Evolutionary conservation across 2,888 invertebrate species (phyloP).

Genomic region (Melikaiella ostensackeni): DNA sequence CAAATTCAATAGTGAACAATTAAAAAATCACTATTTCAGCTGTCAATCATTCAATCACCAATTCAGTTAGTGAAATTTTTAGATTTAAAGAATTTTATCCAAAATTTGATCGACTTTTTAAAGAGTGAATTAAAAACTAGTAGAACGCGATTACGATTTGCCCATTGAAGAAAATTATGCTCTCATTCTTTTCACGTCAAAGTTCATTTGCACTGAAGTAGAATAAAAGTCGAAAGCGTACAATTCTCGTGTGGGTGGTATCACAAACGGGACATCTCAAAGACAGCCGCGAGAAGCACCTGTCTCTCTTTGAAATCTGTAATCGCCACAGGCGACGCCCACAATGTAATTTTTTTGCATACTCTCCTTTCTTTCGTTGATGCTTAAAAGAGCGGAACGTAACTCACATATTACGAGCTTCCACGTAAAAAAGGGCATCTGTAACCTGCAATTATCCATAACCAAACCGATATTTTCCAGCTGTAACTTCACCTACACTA

Average conservation of each 20-base stretch:
- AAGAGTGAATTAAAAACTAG: not conserved
- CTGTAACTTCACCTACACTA: not conserved
- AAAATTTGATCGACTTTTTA: not conserved
- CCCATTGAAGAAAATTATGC: not conserved
- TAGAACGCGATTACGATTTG: not conserved
- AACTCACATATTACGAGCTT: not conserved
- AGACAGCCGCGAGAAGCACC: constrained; percentile 17
- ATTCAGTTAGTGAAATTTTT: too few relatives aligned
- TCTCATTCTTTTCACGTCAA: not conserved
- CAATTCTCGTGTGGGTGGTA: not conserved
- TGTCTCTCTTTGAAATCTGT: not conserved
- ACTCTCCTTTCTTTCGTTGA: not conserved
- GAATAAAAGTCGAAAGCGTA: constrained; percentile 13
- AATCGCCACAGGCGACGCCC: not conserved
- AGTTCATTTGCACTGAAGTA: not conserved
- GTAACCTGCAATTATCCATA: not conserved
- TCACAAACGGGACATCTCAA: not conserved
- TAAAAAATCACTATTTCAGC: too few relatives aligned
- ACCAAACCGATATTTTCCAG: not conserved
- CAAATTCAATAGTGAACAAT: too few relatives aligned
- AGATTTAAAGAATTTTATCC: too few relatives aligned
- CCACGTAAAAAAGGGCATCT: not conserved
- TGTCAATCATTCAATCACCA: too few relatives aligned
- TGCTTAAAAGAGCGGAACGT: not conserved
- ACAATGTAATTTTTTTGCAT: not conserved